Percentiles rank a stretch among this genome's conserved stretches.
Evolutionary conservation across 2,797 vertebrate species (phyloP).

Genomic region (Falco peregrinus): DNA sequence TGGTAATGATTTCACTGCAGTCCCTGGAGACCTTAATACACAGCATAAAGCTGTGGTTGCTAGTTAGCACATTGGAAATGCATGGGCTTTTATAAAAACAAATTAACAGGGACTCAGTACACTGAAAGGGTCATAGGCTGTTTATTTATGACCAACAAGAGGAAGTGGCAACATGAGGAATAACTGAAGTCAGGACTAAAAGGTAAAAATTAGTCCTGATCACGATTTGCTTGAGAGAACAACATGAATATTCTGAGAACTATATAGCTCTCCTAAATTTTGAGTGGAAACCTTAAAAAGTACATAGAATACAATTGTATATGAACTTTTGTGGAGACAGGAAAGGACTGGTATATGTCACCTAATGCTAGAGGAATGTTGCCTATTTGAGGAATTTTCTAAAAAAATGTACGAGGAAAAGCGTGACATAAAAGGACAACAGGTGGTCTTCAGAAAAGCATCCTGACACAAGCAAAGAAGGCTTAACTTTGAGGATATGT

Average conservation of each 20-base stretch:
- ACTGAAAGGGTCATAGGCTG: background rate
- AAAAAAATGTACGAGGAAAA: background rate
- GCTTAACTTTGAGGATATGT: background rate
- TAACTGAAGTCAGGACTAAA: background rate
- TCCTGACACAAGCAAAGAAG: background rate
- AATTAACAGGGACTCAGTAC: background rate
- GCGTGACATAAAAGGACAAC: background rate
- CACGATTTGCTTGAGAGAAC: background rate
- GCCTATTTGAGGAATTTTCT: background rate
- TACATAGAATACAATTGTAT: background rate
- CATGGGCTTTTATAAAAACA: background rate
- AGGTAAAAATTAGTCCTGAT: background rate
- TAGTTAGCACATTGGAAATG: background rate
- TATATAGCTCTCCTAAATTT: background rate
- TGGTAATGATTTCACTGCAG: slow-evolving; percentile 15
- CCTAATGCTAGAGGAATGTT: background rate
- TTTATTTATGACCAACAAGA: background rate
- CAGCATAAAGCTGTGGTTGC: background rate
- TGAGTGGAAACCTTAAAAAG: background rate
- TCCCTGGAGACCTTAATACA: background rate
- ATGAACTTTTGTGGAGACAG: background rate
- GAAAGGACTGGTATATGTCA: background rate
- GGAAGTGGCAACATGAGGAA: background rate
- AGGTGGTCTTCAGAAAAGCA: slow-evolving; percentile 24
- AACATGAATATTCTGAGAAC: background rate